Base-by-base conservation (phyloP, 2,113 vertebrate genomes). In the Puntigrus tetrazona region DNA sequence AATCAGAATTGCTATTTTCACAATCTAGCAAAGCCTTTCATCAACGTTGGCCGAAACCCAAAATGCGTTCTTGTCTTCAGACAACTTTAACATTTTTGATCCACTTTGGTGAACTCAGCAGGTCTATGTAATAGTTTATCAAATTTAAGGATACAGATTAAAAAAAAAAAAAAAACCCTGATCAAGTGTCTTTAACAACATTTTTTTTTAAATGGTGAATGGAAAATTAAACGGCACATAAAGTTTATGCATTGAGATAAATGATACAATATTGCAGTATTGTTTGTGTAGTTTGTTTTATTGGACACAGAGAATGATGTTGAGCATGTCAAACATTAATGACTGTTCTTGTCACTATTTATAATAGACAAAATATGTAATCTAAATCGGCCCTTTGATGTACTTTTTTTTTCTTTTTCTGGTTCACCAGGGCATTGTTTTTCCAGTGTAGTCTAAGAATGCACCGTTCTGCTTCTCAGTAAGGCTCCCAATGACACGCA, bases 381-480 rank as follows among this genome's bases (percentile, higher is more conserved):
- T 20, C 7, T 47, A 1, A 4, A 74, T 16, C 45, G 29, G 7
- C 43, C 43, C 43, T 50, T 47, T 1, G 7, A 7, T 36, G 4
- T 34, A 4, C 45, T 47, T 47, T n/a, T n/a, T n/a, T n/a, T n/a
- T n/a, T n/a, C n/a, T 22, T 52, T 50, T 50, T 50, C 25, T 43
- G 61, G 20, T 50, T 87, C 72, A 87, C 86, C 85, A 86, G 43
- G 85, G 81, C 20, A 86, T 5, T 1, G 75, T 29, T 31, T 83
- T 7, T n/a, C 86, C 86, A 31, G 41, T 52, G 78, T 85, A n/a
- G n/a, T n/a, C n/a, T n/a, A n/a, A n/a, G n/a, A n/a, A n/a, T n/a
- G n/a, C n/a, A n/a, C n/a, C n/a, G n/a, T n/a, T n/a, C n/a, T 87
- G 65, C 31, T 82, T 72, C 29, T 87, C 82, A 10, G 45, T 81